Percentiles rank a stretch among this genome's conserved stretches.
Evolutionary conservation across 2,113 vertebrate genomes (phyloP).

Genomic region (Platichthys flesus): DNA sequence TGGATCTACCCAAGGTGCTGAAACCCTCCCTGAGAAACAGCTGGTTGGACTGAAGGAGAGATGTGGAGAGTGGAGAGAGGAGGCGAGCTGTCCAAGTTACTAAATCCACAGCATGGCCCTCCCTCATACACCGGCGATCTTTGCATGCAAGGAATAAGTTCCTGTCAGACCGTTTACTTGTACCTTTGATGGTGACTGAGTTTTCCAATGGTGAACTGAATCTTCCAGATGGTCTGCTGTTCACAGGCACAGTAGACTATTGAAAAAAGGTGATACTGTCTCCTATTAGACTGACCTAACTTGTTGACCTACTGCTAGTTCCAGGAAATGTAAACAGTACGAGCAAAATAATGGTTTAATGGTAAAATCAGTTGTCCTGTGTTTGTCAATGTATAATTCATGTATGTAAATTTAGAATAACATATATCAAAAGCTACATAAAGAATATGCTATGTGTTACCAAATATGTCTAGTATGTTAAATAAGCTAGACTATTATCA

Average conservation of each 20-base stretch:
- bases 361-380: too few species aligned
- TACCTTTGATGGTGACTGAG: neutral
- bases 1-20: conserved; percentile 60
- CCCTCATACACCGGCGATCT: conserved; percentile 21
- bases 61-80: neutral
- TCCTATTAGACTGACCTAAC: neutral
- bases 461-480: neutral
- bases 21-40: conserved; percentile 35
- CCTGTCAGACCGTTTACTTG: conserved; percentile 19
- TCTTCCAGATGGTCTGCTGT: neutral
- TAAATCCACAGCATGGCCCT: conserved; percentile 38
- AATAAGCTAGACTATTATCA: neutral
- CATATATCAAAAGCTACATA: too few species aligned
- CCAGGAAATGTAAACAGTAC: too few species aligned
- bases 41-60: neutral
- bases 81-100: conserved; percentile 49
- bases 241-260: neutral
- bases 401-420: too few species aligned
- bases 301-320: neutral
- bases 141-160: neutral
- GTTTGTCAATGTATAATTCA: too few species aligned
- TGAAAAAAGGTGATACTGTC: neutral
- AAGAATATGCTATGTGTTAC: neutral
- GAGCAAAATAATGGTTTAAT: too few species aligned
- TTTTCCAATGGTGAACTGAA: neutral